Conservation (phyloP, 2,113 vertebrate species). For the Orthonyx spaldingii region DNA sequence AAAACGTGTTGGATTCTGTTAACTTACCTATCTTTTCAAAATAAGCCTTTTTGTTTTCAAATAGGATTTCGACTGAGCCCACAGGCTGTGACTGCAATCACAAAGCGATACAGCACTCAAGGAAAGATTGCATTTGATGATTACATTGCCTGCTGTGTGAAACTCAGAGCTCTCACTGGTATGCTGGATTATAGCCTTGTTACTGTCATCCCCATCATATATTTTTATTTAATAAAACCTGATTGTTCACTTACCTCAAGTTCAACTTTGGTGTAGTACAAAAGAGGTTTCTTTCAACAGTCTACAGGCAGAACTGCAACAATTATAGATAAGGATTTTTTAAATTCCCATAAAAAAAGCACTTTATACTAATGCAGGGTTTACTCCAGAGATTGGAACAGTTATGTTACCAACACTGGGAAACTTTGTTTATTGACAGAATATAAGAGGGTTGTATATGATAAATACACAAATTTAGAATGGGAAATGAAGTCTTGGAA, state of each 20-base stretch:
- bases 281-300: neutral
- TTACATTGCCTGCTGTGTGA: conserved; percentile 88
- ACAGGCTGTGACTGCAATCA: conserved; percentile 81
- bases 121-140: conserved; percentile 91
- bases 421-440: neutral
- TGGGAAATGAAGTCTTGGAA: neutral
- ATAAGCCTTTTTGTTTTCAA: neutral
- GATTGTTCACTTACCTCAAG: neutral
- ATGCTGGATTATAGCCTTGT: neutral
- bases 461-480: neutral
- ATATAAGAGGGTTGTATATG: neutral
- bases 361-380: neutral
- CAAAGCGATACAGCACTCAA: conserved; percentile 80
- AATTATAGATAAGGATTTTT: neutral
- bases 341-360: neutral
- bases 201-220: neutral
- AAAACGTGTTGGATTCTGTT: neutral
- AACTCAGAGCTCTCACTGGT: conserved; percentile 89
- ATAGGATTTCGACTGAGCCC: conserved; percentile 85
- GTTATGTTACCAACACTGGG: neutral
- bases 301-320: neutral
- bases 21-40: neutral
- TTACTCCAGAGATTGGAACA: neutral
- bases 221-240: neutral
- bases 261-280: neutral